These are phyloP conservation scores for Thalassophryne amazonica DNA, from an alignment of 2,797 vertebrate species.

Conservation along the genomic window DNA sequence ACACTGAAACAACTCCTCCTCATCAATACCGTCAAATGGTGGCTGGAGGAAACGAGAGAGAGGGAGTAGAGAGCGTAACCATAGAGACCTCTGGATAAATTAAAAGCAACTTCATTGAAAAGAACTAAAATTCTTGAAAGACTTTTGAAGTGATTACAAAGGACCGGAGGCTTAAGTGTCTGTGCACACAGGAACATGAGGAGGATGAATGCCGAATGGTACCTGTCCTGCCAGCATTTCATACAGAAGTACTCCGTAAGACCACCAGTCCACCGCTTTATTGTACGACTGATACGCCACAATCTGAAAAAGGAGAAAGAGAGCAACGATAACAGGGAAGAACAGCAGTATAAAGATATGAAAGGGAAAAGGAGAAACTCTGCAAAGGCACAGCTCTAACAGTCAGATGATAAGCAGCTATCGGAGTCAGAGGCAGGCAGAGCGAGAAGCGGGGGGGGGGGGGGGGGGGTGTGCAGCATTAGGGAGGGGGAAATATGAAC, in stretches of 20 bases:
- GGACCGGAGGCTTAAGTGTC: slow-evolving; percentile 15
- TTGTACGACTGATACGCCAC: slow-evolving; percentile 90
- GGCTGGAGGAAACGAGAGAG: slow-evolving; percentile 67
- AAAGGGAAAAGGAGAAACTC: slow-evolving; percentile 6
- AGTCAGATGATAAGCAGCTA: slow-evolving; percentile 12
- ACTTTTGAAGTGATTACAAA: slow-evolving; percentile 43
- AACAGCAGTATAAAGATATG: slow-evolving; percentile 17
- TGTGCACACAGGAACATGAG: background rate
- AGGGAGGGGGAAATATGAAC: slow-evolving; percentile 29
- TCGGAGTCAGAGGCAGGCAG: slow-evolving; percentile 15
- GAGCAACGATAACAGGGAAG: slow-evolving; percentile 29
- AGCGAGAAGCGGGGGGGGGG: background rate
- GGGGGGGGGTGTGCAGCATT: background rate
- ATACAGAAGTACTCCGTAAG: slow-evolving; percentile 89
- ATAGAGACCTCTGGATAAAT: slow-evolving; percentile 5
- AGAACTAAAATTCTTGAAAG: slow-evolving; percentile 21
- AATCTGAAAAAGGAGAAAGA: slow-evolving; percentile 72
- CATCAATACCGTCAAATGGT: slow-evolving; percentile 90
- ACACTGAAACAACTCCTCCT: slow-evolving; percentile 92
- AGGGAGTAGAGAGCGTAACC: background rate
- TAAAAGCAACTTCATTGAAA: slow-evolving; percentile 22
- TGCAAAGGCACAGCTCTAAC: background rate
- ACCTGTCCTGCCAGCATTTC: slow-evolving; percentile 94
- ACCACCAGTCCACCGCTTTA: slow-evolving; percentile 94
- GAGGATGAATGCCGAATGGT: slow-evolving; percentile 19